Evolutionary conservation across 2,888 invertebrate genomes (phyloP).

Genomic region (Siphlonurus alternatus): DNA sequence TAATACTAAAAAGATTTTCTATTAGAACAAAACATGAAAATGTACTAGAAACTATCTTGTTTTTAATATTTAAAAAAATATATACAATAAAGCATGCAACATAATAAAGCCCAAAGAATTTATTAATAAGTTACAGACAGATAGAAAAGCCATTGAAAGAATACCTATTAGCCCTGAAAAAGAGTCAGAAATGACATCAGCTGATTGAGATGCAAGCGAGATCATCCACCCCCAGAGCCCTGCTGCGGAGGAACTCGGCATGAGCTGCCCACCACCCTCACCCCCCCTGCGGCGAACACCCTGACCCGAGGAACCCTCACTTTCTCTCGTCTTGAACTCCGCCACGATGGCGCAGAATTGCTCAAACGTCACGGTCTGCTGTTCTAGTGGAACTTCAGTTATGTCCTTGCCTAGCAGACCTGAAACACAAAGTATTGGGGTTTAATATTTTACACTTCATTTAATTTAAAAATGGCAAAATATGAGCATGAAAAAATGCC

Average conservation of each 20-base stretch:
- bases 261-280: too few relatives aligned
- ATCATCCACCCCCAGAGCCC: not conserved
- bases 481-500: too few relatives aligned
- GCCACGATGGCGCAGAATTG: slow-evolving; percentile 68
- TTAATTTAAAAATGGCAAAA: too few relatives aligned
- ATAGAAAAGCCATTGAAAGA: too few relatives aligned
- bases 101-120: too few relatives aligned
- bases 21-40: too few relatives aligned
- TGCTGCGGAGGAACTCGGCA: not conserved
- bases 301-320: slow-evolving; percentile 25
- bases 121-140: too few relatives aligned
- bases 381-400: not conserved
- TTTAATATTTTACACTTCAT: too few relatives aligned
- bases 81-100: too few relatives aligned
- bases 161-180: not conserved
- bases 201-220: not conserved
- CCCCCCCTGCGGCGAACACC: slow-evolving; percentile 26
- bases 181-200: not conserved
- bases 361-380: slow-evolving; percentile 50
- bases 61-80: too few relatives aligned
- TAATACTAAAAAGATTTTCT: too few relatives aligned
- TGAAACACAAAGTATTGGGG: slow-evolving; percentile 5
- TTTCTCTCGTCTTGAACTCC: slow-evolving; percentile 39
- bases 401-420: slow-evolving; percentile 2
- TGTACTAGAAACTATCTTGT: too few relatives aligned